Conservation (phyloP, 2,888 invertebrate genomes). For the Pediacus dermestoides region DNA sequence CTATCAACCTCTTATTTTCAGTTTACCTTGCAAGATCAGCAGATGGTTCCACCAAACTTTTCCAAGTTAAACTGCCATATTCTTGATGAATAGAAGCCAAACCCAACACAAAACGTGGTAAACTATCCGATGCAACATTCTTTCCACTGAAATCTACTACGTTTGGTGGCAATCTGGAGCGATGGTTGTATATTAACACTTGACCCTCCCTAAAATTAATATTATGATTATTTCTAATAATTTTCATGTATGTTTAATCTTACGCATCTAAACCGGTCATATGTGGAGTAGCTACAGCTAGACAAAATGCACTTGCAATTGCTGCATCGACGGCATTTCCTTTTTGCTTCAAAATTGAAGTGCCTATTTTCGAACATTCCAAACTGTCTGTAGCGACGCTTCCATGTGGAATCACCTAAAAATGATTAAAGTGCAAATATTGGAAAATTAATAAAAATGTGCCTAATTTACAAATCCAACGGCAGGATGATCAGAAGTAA, state of each 20-base stretch:
- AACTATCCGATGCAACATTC: conserved; percentile 41
- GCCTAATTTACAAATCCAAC: too few species aligned
- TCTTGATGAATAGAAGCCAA: conserved; percentile 56
- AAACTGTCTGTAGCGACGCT: conserved; percentile 68
- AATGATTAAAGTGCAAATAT: conserved; percentile 13
- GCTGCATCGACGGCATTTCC: conserved; percentile 79
- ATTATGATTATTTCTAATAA: conserved; percentile 3
- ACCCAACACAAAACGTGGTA: conserved; percentile 61
- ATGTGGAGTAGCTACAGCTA: conserved; percentile 70
- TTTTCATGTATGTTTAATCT: conserved; percentile 28
- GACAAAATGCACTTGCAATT: conserved; percentile 68
- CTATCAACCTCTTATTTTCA: too few species aligned
- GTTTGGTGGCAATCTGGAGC: conserved; percentile 52
- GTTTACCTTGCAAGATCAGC: conserved; percentile 55
- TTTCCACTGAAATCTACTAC: conserved; percentile 57
- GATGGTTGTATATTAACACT: conserved; percentile 69
- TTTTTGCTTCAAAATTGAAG: conserved; percentile 61
- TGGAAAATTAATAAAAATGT: too few species aligned
- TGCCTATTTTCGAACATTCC: conserved; percentile 70
- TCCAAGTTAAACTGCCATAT: conserved; percentile 59
- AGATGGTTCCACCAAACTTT: conserved; percentile 57
- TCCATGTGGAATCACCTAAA: conserved; percentile 68
- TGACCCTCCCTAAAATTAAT: conserved; percentile 64
- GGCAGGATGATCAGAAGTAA: too few species aligned
- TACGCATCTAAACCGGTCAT: conserved; percentile 75